Conservation (phyloP, 2,888 invertebrate species). For the Acheta domesticus region DNA sequence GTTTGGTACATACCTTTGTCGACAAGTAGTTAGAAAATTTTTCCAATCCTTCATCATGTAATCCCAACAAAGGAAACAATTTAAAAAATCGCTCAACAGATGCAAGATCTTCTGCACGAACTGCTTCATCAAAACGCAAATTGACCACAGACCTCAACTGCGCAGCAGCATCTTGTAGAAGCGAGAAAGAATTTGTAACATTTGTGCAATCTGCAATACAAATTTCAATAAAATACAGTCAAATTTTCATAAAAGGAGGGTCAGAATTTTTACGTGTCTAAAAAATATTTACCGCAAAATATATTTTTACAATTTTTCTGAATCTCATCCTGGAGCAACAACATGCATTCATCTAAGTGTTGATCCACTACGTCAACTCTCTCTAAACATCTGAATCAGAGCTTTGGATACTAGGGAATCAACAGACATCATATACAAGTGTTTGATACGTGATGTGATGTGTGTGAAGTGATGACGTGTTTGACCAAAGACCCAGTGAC, state of each 20-base stretch:
- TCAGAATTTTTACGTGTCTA: neutral
- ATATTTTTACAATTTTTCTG: neutral
- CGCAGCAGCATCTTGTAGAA: slow-evolving; percentile 71
- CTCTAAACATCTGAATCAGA: no score
- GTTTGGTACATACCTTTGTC: slow-evolving; percentile 58
- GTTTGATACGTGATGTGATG: no score
- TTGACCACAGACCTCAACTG: slow-evolving; percentile 68
- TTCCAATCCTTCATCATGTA: slow-evolving; percentile 83
- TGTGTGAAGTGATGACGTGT: no score
- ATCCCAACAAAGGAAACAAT: slow-evolving; percentile 90
- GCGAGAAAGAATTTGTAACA: slow-evolving; percentile 66
- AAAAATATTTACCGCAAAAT: neutral
- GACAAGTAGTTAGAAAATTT: slow-evolving; percentile 85
- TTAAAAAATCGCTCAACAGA: slow-evolving; percentile 94
- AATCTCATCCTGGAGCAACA: no score
- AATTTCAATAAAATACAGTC: neutral
- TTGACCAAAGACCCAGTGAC: no score
- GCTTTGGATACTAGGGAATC: no score
- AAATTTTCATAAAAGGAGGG: neutral
- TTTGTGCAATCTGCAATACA: slow-evolving; percentile 56
- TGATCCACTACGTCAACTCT: no score
- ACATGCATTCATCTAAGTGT: no score
- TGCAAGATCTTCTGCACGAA: slow-evolving; percentile 79
- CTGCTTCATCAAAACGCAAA: slow-evolving; percentile 86
- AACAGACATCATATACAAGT: no score